Conservation (phyloP, 2,888 invertebrate species). For the Dryococelus australis region DNA sequence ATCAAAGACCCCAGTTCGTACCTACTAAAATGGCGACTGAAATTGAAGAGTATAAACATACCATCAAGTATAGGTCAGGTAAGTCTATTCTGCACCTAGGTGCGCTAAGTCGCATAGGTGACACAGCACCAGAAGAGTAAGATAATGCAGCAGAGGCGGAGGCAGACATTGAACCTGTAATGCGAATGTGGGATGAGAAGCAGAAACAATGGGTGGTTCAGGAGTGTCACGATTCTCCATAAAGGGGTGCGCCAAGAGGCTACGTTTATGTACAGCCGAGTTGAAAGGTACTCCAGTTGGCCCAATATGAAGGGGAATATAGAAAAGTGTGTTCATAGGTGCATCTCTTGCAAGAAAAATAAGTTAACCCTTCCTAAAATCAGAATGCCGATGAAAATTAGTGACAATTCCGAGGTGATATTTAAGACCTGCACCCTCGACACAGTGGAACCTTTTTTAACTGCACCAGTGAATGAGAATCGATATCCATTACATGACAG, state of each 20-base stretch:
- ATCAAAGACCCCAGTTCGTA: constrained; percentile 51
- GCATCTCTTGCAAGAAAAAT: background rate
- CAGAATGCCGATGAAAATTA: background rate
- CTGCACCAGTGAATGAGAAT: constrained; percentile 39
- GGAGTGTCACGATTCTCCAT: background rate
- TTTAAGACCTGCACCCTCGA: constrained; percentile 35
- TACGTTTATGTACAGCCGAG: too few relatives aligned
- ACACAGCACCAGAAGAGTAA: too few relatives aligned
- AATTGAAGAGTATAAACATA: constrained; percentile 53
- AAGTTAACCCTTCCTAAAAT: background rate
- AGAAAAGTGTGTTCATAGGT: background rate
- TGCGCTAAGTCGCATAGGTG: constrained; percentile 24
- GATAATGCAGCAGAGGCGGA: too few relatives aligned
- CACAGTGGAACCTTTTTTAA: constrained; percentile 45
- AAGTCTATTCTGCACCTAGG: constrained; percentile 52
- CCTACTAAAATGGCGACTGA: background rate
- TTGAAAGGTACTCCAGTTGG: too few relatives aligned
- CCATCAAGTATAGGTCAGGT: constrained; percentile 53
- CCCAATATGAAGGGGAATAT: background rate
- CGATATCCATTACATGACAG: constrained; percentile 47
- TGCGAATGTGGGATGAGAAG: too few relatives aligned
- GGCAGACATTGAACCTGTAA: too few relatives aligned
- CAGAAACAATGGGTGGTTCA: too few relatives aligned
- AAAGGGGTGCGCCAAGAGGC: constrained; percentile 7
- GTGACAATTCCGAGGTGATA: too few relatives aligned